Conservation (phyloP, 2,888 invertebrate genomes). For the Vanessa cardui region DNA sequence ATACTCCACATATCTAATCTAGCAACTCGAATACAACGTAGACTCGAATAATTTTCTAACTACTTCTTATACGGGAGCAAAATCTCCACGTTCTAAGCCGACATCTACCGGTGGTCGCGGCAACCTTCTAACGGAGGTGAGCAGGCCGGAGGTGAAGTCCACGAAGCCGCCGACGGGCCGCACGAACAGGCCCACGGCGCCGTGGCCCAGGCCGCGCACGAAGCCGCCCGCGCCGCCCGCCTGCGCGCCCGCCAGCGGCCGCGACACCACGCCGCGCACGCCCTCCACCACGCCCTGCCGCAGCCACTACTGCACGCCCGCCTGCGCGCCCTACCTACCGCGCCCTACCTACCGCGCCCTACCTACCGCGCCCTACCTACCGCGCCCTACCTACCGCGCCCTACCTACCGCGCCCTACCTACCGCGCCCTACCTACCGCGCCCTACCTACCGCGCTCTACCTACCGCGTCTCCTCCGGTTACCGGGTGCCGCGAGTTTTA, state of each 20-base stretch:
- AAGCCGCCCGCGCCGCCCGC: conserved; percentile 64
- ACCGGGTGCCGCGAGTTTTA: too few relatives aligned
- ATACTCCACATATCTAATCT: neutral
- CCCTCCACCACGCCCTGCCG: conserved; percentile 68
- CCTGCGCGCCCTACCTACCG: too few relatives aligned
- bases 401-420: conserved; percentile 43
- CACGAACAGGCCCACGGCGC: conserved; percentile 63
- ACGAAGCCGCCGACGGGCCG: conserved; percentile 67
- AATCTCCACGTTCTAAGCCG: conserved; percentile 6
- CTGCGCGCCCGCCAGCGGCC: conserved; percentile 62
- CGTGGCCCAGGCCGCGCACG: conserved; percentile 61
- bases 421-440: too few relatives aligned
- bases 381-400: conserved; percentile 68
- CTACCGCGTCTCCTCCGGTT: too few relatives aligned
- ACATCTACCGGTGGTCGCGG: conserved; percentile 11
- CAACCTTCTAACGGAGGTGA: conserved; percentile 67
- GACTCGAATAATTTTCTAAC: too few relatives aligned
- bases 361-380: too few relatives aligned
- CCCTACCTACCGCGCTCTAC: too few relatives aligned
- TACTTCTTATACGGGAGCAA: too few relatives aligned
- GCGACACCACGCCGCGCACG: conserved; percentile 59
- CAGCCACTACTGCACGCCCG: neutral
- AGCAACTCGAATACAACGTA: neutral
- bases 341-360: too few relatives aligned
- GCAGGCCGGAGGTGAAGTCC: conserved; percentile 69